Evolutionary conservation across 1,140 invertebrate genomes (phyloP), one percentile per base, ranked within the genome.

Genomic region (Cydia strobilella): DNA sequence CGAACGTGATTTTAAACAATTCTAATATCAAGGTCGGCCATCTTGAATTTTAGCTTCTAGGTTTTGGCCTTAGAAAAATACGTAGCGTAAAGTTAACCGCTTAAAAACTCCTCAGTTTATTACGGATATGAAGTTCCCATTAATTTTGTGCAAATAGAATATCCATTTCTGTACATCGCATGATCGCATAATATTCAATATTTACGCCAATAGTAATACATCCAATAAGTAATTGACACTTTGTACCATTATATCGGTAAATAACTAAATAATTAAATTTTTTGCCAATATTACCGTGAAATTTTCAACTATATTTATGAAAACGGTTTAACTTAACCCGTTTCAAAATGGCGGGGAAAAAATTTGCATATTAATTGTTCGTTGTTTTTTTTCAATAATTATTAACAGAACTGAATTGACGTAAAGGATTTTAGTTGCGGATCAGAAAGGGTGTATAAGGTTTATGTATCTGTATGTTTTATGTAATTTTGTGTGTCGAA

Each of bases 291-390:
- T 59, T 20, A 23, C 9, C 20, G 10, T 23, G 54, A 59, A 59
- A 59, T 59, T 23, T 23, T 23, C 54, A 9, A 59, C 20, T 59
- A 4, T 12, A 59, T 59, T 23, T 59, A 59, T 59, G 54, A 59
- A 59, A 59, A 20, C n/a, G 54, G 51, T 15, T 59, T 23, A 59
- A 59, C 18, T 59, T 23, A 59, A 59, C 18, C 18, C 54, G 54
- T 59, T 59, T 59, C 54, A 3, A 59, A 23, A 59, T 59, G 54
- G 54, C 54, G 10, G 54, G 9, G 20, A 59, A 59, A 59, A 59
- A 59, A 59, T 59, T 59, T 23, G 20, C 54, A 59, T 59, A 59
- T 59, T 59, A 59, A 59, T 59, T 59, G 54, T 59, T 59, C 54
- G 54, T 59, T 59, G 23, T 59, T 54, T n/a, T n/a, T 59, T 39